Base-by-base conservation (phyloP, 2,888 invertebrate species). In the Macaria liturata region DNA sequence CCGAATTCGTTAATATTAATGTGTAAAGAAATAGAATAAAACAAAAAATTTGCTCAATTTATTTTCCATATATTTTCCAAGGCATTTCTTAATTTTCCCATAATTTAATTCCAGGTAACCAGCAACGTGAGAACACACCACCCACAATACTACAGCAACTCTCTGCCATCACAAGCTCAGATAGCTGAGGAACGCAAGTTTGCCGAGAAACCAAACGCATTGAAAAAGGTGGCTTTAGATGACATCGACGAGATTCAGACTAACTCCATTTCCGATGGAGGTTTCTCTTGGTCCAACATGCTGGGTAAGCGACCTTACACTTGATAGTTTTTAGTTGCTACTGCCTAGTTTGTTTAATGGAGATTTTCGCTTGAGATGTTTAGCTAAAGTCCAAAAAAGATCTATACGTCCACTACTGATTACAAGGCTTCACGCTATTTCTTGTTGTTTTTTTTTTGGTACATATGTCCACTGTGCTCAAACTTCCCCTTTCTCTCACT, bases 261-360 rank as follows among this genome's bases (percentile, higher is more conserved):
- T 64, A 97, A 97, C 86, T 95, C 95, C 67, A 95, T 97, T 72
- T 94, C 95, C 57, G 95, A 95, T 67, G 91, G 93, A 50, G 96
- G 96, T 55, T 97, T 97, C 83, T 96, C 97, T 30, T 97, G 97
- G 97, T 95, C 96, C 49, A 97, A 96, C 84, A 95, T 98, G 94
- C 89, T 98, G 72, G 95, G 95, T 94, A 80, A 74, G 75, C 34
- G 20, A 20, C 20, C 20, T 20, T 20, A 20, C 2, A 20, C 20
- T 20, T 20, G 20, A 20, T 20, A 20, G 20, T 20, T 20, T 20
- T 20, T 20, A 20, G 20, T 20, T 20, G 20, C 20, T 20, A 20
- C 20, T 20, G 20, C 20, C 20, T 20, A 20, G 20, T 20, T 20
- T 20, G 20, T 20, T 20, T 20, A 20, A 20, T 20, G 20, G 20